Conservation (phyloP, 1,140 invertebrate species). For the Amyelois transitella region DNA sequence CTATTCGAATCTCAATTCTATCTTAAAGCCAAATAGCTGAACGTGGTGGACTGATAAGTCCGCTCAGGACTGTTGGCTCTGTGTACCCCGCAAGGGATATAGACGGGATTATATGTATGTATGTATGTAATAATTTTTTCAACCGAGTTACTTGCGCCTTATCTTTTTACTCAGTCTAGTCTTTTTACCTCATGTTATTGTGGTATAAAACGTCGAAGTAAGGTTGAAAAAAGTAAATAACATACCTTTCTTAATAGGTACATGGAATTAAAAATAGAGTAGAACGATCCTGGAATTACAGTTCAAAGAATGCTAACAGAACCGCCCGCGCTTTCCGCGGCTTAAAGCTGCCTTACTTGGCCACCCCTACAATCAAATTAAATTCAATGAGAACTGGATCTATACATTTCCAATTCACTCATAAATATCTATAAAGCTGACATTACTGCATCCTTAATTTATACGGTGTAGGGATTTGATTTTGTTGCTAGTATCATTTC, state of each 20-base stretch:
- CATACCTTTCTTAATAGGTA: not conserved
- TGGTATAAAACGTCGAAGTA: no score
- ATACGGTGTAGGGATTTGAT: not conserved
- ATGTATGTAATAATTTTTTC: no score
- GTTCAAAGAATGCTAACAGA: constrained; percentile 25
- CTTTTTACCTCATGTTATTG: no score
- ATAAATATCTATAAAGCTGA: not conserved
- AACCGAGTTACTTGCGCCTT: no score
- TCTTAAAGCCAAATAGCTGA: no score
- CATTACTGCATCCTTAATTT: not conserved
- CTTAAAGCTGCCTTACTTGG: not conserved
- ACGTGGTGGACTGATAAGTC: no score
- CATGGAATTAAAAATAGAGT: not conserved
- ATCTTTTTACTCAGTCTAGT: no score
- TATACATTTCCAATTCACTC: not conserved
- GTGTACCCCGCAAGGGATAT: no score
- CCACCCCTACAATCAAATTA: constrained; percentile 18
- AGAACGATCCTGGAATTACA: constrained; percentile 13
- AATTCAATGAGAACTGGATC: constrained; percentile 22
- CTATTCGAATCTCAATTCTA: no score
- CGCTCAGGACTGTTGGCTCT: no score
- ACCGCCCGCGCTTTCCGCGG: constrained; percentile 4
- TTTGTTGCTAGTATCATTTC: not conserved
- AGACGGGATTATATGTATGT: no score
- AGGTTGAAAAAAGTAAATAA: not conserved